These are phyloP conservation scores for Vanessa tameamea DNA, from an alignment of 1,140 invertebrate genomes.

Conservation along the genomic window DNA sequence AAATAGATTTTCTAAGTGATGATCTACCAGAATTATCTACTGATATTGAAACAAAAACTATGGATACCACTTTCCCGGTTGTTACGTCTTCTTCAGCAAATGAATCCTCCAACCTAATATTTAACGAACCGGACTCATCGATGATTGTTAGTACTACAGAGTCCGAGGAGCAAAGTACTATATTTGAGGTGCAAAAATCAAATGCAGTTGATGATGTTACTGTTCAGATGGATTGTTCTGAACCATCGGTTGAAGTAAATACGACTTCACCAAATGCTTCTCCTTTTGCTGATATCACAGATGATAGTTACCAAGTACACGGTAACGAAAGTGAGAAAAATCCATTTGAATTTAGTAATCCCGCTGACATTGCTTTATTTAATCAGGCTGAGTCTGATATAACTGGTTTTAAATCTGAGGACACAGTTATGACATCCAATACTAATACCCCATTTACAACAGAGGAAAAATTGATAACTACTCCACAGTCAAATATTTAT, in stretches of 20 bases:
- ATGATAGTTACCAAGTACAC: constrained; percentile 42
- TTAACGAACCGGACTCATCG: constrained; percentile 32
- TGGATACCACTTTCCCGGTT: constrained; percentile 29
- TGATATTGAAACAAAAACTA: constrained; percentile 48
- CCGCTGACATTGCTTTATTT: constrained; percentile 23
- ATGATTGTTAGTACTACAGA: constrained; percentile 1
- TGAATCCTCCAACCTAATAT: constrained; percentile 38
- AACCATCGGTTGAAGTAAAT: constrained; percentile 44
- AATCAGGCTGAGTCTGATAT: constrained; percentile 46
- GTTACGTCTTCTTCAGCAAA: constrained; percentile 15
- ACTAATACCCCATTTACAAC: constrained; percentile 38
- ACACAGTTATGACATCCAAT: constrained; percentile 35
- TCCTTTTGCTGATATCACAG: constrained; percentile 52
- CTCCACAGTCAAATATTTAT: constrained; percentile 9
- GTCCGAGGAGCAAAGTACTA: constrained; percentile 18
- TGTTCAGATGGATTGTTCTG: constrained; percentile 67
- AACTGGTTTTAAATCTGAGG: constrained; percentile 52
- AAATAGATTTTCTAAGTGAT: constrained; percentile 81
- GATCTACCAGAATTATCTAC: constrained; percentile 73
- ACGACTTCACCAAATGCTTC: constrained; percentile 46
- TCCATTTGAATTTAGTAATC: constrained; percentile 58
- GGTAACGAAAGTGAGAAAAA: constrained; percentile 54
- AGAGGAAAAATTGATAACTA: constrained; percentile 5
- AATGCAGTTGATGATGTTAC: constrained; percentile 37
- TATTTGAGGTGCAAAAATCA: constrained; percentile 19